A percentile compares a stretch with the other conserved stretches of the same genome.
Evolutionary conservation across 2,113 vertebrate species (phyloP).

Genomic region (Vulpes vulpes): DNA sequence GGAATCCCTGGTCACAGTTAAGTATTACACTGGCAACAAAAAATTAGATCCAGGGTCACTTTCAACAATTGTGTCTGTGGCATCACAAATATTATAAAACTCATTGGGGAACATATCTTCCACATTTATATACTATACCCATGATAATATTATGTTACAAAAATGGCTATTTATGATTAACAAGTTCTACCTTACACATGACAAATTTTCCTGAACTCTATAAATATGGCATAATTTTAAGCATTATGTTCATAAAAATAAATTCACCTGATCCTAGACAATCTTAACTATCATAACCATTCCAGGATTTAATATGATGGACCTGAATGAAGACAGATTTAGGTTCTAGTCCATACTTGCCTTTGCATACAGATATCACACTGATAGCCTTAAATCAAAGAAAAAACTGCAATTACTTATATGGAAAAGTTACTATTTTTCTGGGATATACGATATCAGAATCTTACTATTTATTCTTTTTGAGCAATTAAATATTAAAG

Average conservation of each 20-base stretch:
- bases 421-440: background rate
- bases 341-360: background rate
- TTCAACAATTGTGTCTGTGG: background rate
- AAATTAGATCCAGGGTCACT: background rate
- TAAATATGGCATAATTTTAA: background rate
- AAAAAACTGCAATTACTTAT: background rate
- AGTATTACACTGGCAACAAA: background rate
- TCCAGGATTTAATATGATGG: background rate
- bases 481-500: constrained; percentile 1
- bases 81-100: background rate
- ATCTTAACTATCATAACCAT: background rate
- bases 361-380: background rate
- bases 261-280: background rate
- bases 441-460: background rate
- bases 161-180: constrained; percentile 1
- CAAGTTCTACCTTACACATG: background rate
- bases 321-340: background rate
- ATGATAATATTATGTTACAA: background rate
- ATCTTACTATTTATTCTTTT: background rate
- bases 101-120: background rate
- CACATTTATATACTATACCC: background rate
- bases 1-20: background rate
- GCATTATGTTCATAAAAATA: background rate
- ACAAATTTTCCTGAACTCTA: background rate
- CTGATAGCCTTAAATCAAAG: background rate